A percentile compares a stretch with the other conserved stretches of the same genome.
phyloP scores from a whole-genome alignment of 2,113 vertebrate genomes.

The Promerops cafer region DNA sequence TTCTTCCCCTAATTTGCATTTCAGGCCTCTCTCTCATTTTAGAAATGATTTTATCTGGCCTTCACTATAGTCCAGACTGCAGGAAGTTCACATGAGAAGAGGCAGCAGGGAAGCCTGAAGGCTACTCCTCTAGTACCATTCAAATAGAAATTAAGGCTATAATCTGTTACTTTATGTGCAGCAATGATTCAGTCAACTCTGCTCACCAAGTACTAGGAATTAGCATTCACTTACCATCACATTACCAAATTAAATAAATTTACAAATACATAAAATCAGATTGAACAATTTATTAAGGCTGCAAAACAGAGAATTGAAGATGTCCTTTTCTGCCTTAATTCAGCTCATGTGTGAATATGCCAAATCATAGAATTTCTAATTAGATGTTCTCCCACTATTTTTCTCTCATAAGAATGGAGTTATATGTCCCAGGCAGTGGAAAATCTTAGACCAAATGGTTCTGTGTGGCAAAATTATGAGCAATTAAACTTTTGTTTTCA shows the following conservation, averaged over 20 bases:
- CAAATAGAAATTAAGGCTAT: neutral
- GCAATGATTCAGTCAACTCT: neutral
- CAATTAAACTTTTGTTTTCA: neutral
- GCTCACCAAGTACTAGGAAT: neutral
- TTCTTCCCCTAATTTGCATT: conserved; percentile 23
- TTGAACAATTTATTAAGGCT: neutral
- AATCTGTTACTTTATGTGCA: neutral
- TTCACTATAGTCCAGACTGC: neutral
- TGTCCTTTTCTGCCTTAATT: neutral
- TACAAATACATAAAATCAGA: neutral
- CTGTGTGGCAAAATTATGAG: neutral
- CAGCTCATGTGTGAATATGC: neutral
- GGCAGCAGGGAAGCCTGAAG: neutral
- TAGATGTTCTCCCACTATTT: neutral
- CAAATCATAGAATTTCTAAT: neutral
- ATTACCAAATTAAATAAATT: neutral
- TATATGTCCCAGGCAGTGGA: neutral
- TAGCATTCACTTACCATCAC: neutral
- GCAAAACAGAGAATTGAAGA: neutral
- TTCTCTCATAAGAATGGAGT: neutral
- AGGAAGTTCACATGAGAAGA: neutral
- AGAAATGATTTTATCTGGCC: conserved; percentile 41
- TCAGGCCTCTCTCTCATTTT: neutral
- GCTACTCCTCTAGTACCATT: neutral
- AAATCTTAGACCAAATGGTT: neutral